Evolutionary conservation across 2,113 vertebrate species (phyloP), one percentile per base, ranked within the genome.

Genomic region (Microcebus tavaratra): DNA sequence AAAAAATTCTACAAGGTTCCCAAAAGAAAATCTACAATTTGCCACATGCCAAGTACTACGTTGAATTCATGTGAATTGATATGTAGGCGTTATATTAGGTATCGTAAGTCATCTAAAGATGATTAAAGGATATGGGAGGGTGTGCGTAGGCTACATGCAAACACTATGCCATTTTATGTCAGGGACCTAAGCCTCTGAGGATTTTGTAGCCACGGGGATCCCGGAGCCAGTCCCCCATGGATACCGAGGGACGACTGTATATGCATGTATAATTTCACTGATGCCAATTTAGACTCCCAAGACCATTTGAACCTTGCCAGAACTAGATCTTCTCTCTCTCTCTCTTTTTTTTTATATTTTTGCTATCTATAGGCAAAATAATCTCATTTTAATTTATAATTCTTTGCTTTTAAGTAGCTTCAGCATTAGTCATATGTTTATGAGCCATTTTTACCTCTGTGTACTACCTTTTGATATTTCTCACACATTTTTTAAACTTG

Each of bases 381-480:
- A 79, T 39, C 29, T 73, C 73, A 87, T 59, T 92, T 91, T 53
- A 61, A 92, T 27, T 55, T 34, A 76, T 5, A 67, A 63, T 63
- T 48, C 18, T 63, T 96, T 50, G 36, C 25, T 50, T 93, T 80
- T 89, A 8, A 63, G 70, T 84, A 82, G 78, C 50, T 50, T 53
- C 55, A 83, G 42, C 3, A 65, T 75, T 50, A n/a, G 27, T 73
- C 39, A n/a, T 42, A 42, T 42, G 13, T 79, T 92, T 65, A 75
- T 5, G 36, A 45, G 21, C 25, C 53, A 53, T 90, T 92, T 89
- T 95, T 65, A 76, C 50, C n/a, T 81, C 72, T 50, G 11, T 15
- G 34, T 82, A 70, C 21, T 63, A 61, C n/a, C 70, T 89, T 36
- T 90, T 97, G 78, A 79, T 78, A 89, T 21, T 10, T 92, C 90